A percentile compares a stretch with the other conserved stretches of the same genome.
phyloP scores from a whole-genome alignment of 2,797 vertebrate species.

The Crypturellus tataupa region DNA sequence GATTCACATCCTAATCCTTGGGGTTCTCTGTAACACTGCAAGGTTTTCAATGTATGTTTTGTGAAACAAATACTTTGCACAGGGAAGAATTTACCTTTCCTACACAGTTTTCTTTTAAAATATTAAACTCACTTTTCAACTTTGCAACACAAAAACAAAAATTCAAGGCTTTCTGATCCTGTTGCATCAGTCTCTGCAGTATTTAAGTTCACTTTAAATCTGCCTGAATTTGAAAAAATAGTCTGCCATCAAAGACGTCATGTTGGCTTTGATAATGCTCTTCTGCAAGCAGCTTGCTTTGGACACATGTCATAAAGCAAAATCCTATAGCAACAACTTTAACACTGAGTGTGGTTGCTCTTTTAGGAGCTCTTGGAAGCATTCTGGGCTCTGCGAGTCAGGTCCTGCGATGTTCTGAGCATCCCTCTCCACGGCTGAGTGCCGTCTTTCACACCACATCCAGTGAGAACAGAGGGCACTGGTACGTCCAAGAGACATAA shows the following conservation, averaged over 20 bases:
- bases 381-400: neutral
- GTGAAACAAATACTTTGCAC: constrained; percentile 18
- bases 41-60: constrained; percentile 26
- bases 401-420: neutral
- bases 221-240: constrained; percentile 13
- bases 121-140: constrained; percentile 9
- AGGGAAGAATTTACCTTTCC: neutral
- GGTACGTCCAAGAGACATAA: constrained; percentile 7
- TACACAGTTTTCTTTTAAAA: constrained; percentile 43
- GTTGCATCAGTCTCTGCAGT: neutral
- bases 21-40: constrained; percentile 52
- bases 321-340: constrained; percentile 6
- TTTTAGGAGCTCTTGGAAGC: constrained; percentile 18
- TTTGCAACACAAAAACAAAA: neutral
- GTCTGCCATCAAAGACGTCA: constrained; percentile 30
- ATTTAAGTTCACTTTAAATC: neutral
- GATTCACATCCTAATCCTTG: constrained; percentile 63
- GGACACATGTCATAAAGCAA: neutral
- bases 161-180: neutral
- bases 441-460: constrained; percentile 5
- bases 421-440: neutral
- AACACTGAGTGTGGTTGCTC: neutral
- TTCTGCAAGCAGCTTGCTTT: neutral
- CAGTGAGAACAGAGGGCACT: neutral
- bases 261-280: neutral